Percentiles rank a stretch among this genome's conserved stretches.
Evolutionary conservation across 92 coral and sea anemone species (phyloP).

Genomic region (Porites evermanni): DNA sequence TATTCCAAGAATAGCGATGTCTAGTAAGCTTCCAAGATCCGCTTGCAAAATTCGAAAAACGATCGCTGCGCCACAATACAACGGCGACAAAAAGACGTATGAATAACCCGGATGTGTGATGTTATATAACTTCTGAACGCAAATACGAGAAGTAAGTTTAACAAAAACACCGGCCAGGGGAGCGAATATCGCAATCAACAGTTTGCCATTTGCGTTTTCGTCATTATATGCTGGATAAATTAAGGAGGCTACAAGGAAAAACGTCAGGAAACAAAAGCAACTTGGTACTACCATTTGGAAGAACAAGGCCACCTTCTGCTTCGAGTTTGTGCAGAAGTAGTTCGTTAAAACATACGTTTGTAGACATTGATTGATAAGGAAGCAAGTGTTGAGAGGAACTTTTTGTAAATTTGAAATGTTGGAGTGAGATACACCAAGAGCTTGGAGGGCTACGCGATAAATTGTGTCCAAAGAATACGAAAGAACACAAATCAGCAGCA

Average conservation of each 20-base stretch:
- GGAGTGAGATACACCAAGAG: no score
- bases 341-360: no score
- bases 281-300: no score
- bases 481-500: neutral
- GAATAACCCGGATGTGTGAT: constrained; percentile 5
- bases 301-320: no score
- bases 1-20: constrained; percentile 30
- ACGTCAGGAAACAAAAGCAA: no score
- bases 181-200: constrained; percentile 3
- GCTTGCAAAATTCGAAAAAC: constrained; percentile 20
- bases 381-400: no score
- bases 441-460: no score
- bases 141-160: neutral
- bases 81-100: neutral
- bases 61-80: constrained; percentile 21
- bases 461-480: no score
- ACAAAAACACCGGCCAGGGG: neutral
- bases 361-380: no score
- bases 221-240: neutral
- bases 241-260: neutral
- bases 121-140: constrained; percentile 9
- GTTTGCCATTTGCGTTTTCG: neutral
- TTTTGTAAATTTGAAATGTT: no score
- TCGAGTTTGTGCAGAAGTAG: no score
- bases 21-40: constrained; percentile 13